phyloP scores from a whole-genome alignment of 2,113 vertebrate species.

The Nothocercus julius region DNA sequence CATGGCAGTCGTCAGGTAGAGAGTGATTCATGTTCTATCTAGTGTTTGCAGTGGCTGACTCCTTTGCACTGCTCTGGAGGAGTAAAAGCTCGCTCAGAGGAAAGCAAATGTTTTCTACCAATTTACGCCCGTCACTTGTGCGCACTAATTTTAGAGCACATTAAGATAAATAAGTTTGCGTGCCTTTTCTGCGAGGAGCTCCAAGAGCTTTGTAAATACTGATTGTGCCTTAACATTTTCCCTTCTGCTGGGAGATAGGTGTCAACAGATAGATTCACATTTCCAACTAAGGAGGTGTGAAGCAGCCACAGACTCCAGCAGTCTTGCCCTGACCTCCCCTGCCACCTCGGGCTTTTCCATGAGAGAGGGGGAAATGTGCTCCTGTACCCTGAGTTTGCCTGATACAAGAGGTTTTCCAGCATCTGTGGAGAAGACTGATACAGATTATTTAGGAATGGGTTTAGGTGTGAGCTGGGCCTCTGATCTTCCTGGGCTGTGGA shows the following conservation, averaged over 20 bases:
- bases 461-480: background rate
- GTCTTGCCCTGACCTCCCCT: background rate
- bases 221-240: background rate
- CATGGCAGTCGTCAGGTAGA: background rate
- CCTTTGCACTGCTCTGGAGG: background rate
- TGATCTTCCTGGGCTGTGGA: background rate
- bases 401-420: background rate
- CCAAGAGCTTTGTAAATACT: background rate
- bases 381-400: background rate
- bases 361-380: background rate
- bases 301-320: background rate
- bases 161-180: background rate
- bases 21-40: background rate
- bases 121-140: background rate
- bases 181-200: background rate
- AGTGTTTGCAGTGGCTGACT: background rate
- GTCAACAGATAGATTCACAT: background rate
- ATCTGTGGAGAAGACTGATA: background rate
- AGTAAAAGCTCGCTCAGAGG: background rate
- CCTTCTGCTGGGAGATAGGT: background rate
- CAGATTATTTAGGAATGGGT: background rate
- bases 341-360: rapidly evolving
- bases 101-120: background rate
- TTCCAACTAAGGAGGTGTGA: background rate
- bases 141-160: background rate